Base-by-base conservation (phyloP, 2,113 vertebrate genomes). In the Trichomycterus rosablanca region DNA sequence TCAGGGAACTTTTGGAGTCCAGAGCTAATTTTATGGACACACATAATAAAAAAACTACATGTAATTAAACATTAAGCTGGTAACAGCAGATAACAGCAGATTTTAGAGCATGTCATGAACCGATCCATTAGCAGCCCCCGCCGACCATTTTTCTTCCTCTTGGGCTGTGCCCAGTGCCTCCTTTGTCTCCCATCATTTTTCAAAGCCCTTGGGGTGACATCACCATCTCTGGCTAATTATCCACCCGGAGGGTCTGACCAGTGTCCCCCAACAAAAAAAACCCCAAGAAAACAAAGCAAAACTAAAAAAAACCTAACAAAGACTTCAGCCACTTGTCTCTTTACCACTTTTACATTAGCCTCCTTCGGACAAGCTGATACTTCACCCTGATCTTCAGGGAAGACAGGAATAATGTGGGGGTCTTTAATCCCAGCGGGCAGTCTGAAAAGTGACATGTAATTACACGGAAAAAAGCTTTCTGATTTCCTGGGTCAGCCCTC, bases 381-480 rank as follows among this genome's bases (percentile, higher is more conserved):
- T 18, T 26, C 10, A 8, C 35, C 10, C 9, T 45, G 14, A 56
- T 55, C 34, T 40, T 14, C 10, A 42, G 5, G 10, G 30, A 48
- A 53, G 34, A 22, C 34, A 37, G 34, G 48, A 23, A 37, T 61
- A 45, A 71, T 55, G 59, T 39, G 65, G 67, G 48, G 65, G 49
- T 48, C 48, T 59, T 46, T 52, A 26, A 19, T 67, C 59, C 43
- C 72, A 65, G 58, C 59, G 49, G 61, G 66, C 53, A 63, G 73
- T 57, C 65, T 74, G 66, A 64, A 72, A 74, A 72, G 63, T 77
- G 73, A 75, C 71, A 75, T 71, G 72, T 72, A 74, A 77, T 79
- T 75, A 77, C 70, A 63, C 62, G 59, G 52, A 52, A 69, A 63
- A 42, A 44, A 72, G 39, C 46, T 39, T 55, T 55, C 26, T 42